Base-by-base conservation (phyloP, 2,888 invertebrate genomes). In the Gandaritis pyraliata region DNA sequence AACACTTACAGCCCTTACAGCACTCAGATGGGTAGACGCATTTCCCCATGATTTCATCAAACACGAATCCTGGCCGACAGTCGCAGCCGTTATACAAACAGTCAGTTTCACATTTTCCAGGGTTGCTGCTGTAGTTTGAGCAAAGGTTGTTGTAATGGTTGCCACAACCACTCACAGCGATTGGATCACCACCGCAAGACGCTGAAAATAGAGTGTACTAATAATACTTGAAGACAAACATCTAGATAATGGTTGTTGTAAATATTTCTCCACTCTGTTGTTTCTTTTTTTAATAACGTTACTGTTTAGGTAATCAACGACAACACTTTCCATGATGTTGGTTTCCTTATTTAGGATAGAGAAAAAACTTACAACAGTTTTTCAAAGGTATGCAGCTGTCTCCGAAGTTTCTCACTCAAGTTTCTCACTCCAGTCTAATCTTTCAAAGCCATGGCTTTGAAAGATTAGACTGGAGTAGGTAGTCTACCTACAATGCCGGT, bases 111-210 rank as follows among this genome's bases (percentile, higher is more conserved):
- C 61, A 65, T 7, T 33, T n/a, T 8, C 29, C 23, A 33, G 48
- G 52, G 11, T 56, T n/a, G 7, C 55, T 45, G 3, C 71, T 72
- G 33, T 71, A 68, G 47, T 73, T 70, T 4, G 69, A 58, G 33
- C 73, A 75, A 1, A 47, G 59, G 7, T 50, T 66, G 36, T 68
- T 58, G 49, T 71, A 73, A 30, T 66, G 63, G 0, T 15, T 54
- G 1, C 74, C 74, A 1, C 73, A 73, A 6, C 46, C 46, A n/a
- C 30, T 48, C 33, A 38, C 33, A 1, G 78, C 75, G 30, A 78
- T 77, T 2, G 53, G 46, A 64, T 78, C 78, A 7, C 74, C 77
- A 2, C 73, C 74, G 46, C 78, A 79, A 4, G 72, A 69, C 8
- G 59, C 70, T 68, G 38, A 23, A 45, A 46, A n/a, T n/a, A n/a